Conservation (phyloP, 2,797 vertebrate genomes). For the Typhlichthys eigenmanni region DNA sequence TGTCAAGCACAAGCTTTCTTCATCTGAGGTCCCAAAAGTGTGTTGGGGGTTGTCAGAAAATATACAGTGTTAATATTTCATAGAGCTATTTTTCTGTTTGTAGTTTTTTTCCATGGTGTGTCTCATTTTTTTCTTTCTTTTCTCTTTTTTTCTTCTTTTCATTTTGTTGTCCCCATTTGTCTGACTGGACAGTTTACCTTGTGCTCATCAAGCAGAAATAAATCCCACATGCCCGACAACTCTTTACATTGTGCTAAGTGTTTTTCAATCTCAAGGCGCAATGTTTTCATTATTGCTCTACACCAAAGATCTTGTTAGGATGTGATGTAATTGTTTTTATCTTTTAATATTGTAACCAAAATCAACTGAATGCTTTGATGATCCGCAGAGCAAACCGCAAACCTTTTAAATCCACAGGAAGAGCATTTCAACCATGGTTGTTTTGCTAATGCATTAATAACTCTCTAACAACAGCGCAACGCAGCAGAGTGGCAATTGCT, state of each 20-base stretch:
- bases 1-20: slow-evolving; percentile 53
- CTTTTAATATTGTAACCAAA: slow-evolving; percentile 31
- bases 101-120: slow-evolving; percentile 45
- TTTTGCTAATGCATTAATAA: slow-evolving; percentile 63
- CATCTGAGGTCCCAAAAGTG: slow-evolving; percentile 53
- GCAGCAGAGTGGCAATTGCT: slow-evolving; percentile 62
- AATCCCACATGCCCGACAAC: slow-evolving; percentile 55
- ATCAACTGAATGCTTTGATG: slow-evolving; percentile 51
- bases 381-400: slow-evolving; percentile 25
- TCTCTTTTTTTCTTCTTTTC: not conserved
- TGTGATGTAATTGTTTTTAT: slow-evolving; percentile 75
- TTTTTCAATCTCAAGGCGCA: slow-evolving; percentile 75
- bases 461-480: slow-evolving; percentile 50
- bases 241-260: slow-evolving; percentile 64
- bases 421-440: slow-evolving; percentile 47
- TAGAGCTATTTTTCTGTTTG: slow-evolving; percentile 59
- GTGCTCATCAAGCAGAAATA: slow-evolving; percentile 75
- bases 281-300: slow-evolving; percentile 73
- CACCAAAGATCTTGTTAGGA: slow-evolving; percentile 64
- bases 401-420: slow-evolving; percentile 52
- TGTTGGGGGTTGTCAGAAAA: slow-evolving; percentile 73
- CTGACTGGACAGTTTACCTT: slow-evolving; percentile 73
- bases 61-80: slow-evolving; percentile 81
- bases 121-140: slow-evolving; percentile 66
- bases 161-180: slow-evolving; percentile 60